Conservation (phyloP, 2,113 vertebrate genomes). For the Podarcis muralis region DNA sequence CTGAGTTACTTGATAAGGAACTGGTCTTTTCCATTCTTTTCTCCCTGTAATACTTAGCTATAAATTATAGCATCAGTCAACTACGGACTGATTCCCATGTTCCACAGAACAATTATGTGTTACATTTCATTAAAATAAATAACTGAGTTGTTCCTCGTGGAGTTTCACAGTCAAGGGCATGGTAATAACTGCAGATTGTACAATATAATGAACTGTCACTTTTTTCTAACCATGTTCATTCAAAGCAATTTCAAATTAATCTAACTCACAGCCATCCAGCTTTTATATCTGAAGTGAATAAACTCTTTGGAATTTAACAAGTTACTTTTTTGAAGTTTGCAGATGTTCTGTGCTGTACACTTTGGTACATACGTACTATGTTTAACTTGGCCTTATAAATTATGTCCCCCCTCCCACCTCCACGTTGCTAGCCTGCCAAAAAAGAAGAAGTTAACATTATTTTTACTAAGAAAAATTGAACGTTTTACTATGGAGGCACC, state of each 20-base stretch:
- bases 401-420: too few species aligned
- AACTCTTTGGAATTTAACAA: neutral
- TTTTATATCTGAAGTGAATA: neutral
- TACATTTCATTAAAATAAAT: constrained; percentile 44
- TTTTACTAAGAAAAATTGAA: neutral
- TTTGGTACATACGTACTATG: neutral
- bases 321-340: neutral
- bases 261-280: neutral
- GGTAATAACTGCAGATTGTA: neutral
- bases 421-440: too few species aligned
- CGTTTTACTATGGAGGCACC: neutral
- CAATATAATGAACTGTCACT: constrained; percentile 4
- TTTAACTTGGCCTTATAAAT: neutral
- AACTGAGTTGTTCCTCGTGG: neutral
- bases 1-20: constrained; percentile 43
- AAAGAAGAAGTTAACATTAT: too few species aligned
- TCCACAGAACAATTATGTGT: constrained; percentile 17
- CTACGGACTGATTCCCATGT: constrained; percentile 42
- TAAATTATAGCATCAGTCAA: constrained; percentile 28
- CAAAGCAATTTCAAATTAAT: constrained; percentile 1
- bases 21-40: constrained; percentile 55
- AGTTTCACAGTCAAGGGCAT: constrained; percentile 19
- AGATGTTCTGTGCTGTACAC: neutral
- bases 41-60: constrained; percentile 12
- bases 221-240: neutral